phyloP scores from a whole-genome alignment of 2,888 invertebrate genomes.

The Macaria liturata region DNA sequence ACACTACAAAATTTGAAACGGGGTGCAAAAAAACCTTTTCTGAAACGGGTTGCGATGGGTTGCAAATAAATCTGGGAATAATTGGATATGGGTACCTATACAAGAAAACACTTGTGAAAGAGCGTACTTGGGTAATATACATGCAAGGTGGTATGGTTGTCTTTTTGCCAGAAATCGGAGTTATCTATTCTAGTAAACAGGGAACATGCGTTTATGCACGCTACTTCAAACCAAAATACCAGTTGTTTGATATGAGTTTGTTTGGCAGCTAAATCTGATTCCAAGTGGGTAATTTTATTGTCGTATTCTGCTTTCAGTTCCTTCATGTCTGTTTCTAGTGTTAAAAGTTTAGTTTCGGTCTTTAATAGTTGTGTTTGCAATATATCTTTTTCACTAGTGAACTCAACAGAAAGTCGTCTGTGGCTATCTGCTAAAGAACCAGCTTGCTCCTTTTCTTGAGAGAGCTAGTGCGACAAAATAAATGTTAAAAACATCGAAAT shows the following conservation, averaged over 20 bases:
- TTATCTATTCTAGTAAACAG: background rate
- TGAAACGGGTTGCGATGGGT: too few species aligned
- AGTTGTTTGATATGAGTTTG: slow-evolving; percentile 84
- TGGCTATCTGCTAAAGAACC: slow-evolving; percentile 64
- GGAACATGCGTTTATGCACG: slow-evolving; percentile 23
- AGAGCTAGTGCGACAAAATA: slow-evolving; percentile 61
- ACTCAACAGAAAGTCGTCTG: slow-evolving; percentile 70
- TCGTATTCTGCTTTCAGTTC: slow-evolving; percentile 83
- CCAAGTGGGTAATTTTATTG: slow-evolving; percentile 83
- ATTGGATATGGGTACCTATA: too few species aligned
- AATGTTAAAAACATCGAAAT: slow-evolving; percentile 37
- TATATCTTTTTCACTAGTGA: slow-evolving; percentile 74
- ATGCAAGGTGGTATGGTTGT: slow-evolving; percentile 8
- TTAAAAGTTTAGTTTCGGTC: slow-evolving; percentile 73
- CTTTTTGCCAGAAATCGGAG: background rate
- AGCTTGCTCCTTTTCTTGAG: slow-evolving; percentile 75
- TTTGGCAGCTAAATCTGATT: slow-evolving; percentile 83
- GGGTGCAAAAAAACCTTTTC: too few species aligned
- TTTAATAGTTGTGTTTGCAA: slow-evolving; percentile 71
- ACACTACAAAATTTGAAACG: too few species aligned
- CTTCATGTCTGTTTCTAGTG: slow-evolving; percentile 76
- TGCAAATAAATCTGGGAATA: too few species aligned
- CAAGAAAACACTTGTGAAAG: too few species aligned
- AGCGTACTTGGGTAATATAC: background rate
- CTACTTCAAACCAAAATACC: slow-evolving; percentile 61